Evolutionary conservation across 2,797 vertebrate species (phyloP).

Genomic region (Loris lydekkerianus): DNA sequence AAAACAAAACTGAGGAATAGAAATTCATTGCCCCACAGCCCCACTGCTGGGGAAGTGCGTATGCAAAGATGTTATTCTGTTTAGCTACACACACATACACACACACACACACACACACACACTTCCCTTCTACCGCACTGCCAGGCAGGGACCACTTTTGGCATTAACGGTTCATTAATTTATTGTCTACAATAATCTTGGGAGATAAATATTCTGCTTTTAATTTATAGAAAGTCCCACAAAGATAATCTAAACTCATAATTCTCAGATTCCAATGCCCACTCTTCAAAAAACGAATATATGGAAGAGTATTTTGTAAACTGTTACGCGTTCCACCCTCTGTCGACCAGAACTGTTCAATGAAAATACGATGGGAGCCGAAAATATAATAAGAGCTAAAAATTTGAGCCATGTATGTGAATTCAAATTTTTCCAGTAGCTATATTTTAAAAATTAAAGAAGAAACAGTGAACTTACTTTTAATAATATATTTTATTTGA

Average conservation of each 20-base stretch:
- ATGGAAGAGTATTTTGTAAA: neutral
- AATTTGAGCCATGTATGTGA: neutral
- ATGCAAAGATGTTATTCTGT: neutral
- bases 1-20: neutral
- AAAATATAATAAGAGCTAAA: neutral
- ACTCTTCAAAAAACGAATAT: neutral
- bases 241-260: neutral
- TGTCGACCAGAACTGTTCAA: neutral
- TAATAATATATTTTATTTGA: neutral
- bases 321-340: neutral
- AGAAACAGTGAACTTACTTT: neutral
- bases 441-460: neutral
- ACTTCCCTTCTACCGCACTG: neutral
- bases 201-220: neutral
- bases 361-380: neutral
- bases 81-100: neutral
- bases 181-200: neutral
- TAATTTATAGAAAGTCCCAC: neutral
- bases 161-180: neutral
- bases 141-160: neutral
- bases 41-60: fast-evolving
- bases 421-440: slow-evolving; percentile 4
- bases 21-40: neutral
- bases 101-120: neutral
- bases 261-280: neutral